Percentiles rank a stretch among this genome's conserved stretches.
Evolutionary conservation across 1,140 invertebrate species (phyloP).

Genomic region (Brachionus rotundiformis): DNA sequence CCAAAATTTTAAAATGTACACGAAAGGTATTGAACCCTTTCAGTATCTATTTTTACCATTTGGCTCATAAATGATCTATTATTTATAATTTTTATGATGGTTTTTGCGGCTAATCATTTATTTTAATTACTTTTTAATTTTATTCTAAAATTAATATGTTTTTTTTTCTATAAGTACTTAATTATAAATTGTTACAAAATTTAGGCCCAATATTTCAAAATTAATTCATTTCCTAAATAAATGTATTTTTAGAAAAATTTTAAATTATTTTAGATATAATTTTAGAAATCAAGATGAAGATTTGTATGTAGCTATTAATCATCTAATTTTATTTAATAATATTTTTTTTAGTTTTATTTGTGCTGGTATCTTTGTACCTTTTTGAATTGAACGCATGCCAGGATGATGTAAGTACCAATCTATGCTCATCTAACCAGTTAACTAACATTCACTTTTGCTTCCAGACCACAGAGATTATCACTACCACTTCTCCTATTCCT

Average conservation of each 20-base stretch:
- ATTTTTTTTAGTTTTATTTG: background rate
- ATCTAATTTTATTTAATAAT: background rate
- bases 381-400: background rate
- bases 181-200: background rate
- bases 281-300: background rate
- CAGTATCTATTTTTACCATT: background rate
- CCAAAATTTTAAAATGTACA: background rate
- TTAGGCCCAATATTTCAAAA: background rate
- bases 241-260: background rate
- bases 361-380: background rate
- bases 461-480: background rate
- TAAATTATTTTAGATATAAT: background rate
- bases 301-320: background rate
- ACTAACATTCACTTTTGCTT: background rate
- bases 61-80: background rate
- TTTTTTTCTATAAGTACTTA: background rate
- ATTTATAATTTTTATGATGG: background rate
- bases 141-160: background rate
- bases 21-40: slow-evolving; percentile 34
- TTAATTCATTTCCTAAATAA: too few species aligned
- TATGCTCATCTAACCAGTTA: background rate
- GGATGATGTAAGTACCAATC: background rate
- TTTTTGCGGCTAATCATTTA: background rate
- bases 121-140: background rate
- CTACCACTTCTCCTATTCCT: background rate